Evolutionary conservation across 2,797 vertebrate species (phyloP).

Genomic region (Eulemur albifrons): DNA sequence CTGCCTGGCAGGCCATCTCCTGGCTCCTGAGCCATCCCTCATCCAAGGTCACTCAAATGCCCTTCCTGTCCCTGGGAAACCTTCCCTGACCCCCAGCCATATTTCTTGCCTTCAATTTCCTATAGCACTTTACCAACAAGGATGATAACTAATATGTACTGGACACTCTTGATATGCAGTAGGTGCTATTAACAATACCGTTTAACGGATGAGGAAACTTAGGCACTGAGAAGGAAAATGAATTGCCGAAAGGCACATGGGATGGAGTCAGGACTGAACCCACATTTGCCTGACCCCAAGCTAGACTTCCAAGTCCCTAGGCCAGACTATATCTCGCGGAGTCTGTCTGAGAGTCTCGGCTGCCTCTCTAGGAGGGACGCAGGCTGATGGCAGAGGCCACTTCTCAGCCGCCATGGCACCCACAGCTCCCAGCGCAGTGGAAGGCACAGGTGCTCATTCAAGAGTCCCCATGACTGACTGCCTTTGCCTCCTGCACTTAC

Average conservation of each 20-base stretch:
- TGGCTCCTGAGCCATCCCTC: background rate
- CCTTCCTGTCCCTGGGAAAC: background rate
- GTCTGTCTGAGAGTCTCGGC: background rate
- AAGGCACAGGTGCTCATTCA: background rate
- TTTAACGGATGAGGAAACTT: conserved; percentile 2
- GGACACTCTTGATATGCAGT: background rate
- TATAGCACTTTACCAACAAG: background rate
- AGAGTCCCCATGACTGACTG: background rate
- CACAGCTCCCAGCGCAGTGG: background rate
- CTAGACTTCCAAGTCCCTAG: background rate
- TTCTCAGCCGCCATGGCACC: background rate
- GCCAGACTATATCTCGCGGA: background rate
- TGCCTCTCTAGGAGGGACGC: background rate
- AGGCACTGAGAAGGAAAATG: background rate
- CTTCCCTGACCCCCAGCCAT: background rate
- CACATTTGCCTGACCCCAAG: background rate
- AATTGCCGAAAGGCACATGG: background rate
- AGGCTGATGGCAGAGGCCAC: background rate
- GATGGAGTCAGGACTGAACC: background rate
- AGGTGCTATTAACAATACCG: background rate
- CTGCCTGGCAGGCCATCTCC: background rate
- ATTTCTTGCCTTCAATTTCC: conserved; percentile 3
- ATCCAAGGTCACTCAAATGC: background rate
- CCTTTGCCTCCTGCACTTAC: background rate
- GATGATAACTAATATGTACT: background rate